Evolutionary conservation across 2,797 vertebrate genomes (phyloP), one percentile per base, ranked within the genome.

Genomic region (Myioborus miniatus): DNA sequence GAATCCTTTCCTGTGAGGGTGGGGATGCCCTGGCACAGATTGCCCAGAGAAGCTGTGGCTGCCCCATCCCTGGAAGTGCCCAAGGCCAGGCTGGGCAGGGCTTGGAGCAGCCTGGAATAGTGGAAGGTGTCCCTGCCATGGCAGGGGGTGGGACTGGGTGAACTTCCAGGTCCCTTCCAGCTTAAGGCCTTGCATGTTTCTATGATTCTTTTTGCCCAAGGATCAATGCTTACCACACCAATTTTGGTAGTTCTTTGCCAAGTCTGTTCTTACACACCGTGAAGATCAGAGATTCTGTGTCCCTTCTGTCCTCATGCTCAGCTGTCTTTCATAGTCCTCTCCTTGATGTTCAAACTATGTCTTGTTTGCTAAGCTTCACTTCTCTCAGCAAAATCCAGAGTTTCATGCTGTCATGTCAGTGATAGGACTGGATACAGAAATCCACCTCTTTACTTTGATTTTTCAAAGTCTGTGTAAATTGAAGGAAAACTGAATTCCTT

Each of bases 41-140:
- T 23, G 4, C 5, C 16, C 19, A 59, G 22, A 29, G 11, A 12
- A 60, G 16, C 11, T 83, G 46, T 71, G 80, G 46, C 1, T 83
- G 22, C 1, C 0, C 5, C 59, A 78, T 32, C 22, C 34, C 34
- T 78, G 39, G 46, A 41, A 32, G 11, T 53, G 59, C 29, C 4
- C 52, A 17, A 59, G 30, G 30, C 18, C 39, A 34, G 44, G 9
- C 0, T 83, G 52, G 26, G 32, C 0, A 0, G 21, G 10, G 34
- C 30, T 59, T 19, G 26, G 59, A 71, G 8, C 11, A 41, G 0
- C 15, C 11, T 59, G 52, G 26, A 5, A 6, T 0, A 11, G 34
- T 23, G n/a, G 7, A 46, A 89, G 8, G 2, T 27, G 44, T 22
- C 17, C 20, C 9, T 56, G 50, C 10, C 34, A 8, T 20, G 12